A percentile compares a stretch with the other conserved stretches of the same genome.
Evolutionary conservation across 2,888 invertebrate genomes (phyloP).

Genomic region (Eupithecia insigniata): DNA sequence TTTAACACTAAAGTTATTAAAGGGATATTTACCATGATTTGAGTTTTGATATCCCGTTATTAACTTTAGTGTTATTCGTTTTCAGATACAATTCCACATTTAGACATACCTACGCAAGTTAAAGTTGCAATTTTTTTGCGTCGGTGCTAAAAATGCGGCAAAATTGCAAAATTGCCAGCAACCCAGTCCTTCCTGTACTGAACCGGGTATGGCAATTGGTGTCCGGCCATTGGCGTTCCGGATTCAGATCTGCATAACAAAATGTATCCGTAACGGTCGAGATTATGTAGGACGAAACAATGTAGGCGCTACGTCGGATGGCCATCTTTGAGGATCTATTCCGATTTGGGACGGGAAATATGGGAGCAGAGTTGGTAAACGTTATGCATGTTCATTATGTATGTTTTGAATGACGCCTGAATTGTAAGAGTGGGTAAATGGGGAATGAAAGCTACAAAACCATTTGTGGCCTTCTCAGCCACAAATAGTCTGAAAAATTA

Average conservation of each 20-base stretch:
- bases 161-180: neutral
- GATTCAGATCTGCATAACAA: constrained; percentile 66
- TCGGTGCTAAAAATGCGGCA: neutral
- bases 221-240: constrained; percentile 50
- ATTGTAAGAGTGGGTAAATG: neutral
- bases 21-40: too few species aligned
- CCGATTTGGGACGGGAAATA: constrained; percentile 1
- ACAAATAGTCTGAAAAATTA: neutral
- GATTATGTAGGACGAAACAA: constrained; percentile 27
- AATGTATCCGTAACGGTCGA: constrained; percentile 53
- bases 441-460: neutral
- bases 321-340: constrained; percentile 8
- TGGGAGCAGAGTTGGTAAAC: neutral
- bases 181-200: neutral
- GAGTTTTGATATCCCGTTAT: too few species aligned
- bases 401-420: neutral
- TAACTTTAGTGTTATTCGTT: neutral
- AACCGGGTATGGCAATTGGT: constrained; percentile 50
- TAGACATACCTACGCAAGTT: neutral
- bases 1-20: too few species aligned
- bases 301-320: constrained; percentile 1
- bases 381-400: neutral
- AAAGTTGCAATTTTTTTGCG: neutral
- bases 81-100: neutral
- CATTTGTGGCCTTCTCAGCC: neutral